phyloP scores from a whole-genome alignment of 1,140 invertebrate species.

The Ostrea denselamellosa region DNA sequence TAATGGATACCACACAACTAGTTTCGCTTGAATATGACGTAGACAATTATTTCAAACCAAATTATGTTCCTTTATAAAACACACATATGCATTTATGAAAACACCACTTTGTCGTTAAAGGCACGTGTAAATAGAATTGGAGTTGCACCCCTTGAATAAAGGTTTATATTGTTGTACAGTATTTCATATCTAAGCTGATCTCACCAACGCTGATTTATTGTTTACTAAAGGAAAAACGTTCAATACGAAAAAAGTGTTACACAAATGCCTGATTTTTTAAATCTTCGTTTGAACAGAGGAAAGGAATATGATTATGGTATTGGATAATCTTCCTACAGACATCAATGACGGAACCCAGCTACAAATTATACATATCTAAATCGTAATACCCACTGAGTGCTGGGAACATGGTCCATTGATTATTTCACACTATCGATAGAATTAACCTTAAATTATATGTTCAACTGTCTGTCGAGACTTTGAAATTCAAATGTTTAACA shows the following conservation, averaged over 20 bases:
- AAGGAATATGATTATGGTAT: neutral
- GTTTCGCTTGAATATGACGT: constrained; percentile 35
- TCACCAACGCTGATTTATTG: too few species aligned
- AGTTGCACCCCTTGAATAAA: neutral
- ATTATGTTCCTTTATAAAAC: constrained; percentile 27
- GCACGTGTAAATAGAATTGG: neutral
- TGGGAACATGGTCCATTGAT: neutral
- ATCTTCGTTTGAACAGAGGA: neutral
- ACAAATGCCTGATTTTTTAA: neutral
- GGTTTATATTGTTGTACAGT: too few species aligned
- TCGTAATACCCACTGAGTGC: neutral
- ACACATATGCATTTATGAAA: neutral
- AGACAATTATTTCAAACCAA: constrained; percentile 29
- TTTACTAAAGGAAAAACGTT: too few species aligned
- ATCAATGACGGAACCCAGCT: neutral
- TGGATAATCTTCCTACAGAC: neutral
- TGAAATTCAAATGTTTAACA: constrained; percentile 40
- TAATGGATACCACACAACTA: constrained; percentile 37
- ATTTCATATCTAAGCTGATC: too few species aligned
- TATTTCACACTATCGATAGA: constrained; percentile 32
- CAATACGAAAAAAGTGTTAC: neutral
- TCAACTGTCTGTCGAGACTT: constrained; percentile 29
- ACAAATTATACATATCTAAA: neutral
- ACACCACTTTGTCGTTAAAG: neutral
- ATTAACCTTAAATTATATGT: constrained; percentile 40